Conservation (phyloP, 2,113 vertebrate species). For the Pleuronectes platessa region DNA sequence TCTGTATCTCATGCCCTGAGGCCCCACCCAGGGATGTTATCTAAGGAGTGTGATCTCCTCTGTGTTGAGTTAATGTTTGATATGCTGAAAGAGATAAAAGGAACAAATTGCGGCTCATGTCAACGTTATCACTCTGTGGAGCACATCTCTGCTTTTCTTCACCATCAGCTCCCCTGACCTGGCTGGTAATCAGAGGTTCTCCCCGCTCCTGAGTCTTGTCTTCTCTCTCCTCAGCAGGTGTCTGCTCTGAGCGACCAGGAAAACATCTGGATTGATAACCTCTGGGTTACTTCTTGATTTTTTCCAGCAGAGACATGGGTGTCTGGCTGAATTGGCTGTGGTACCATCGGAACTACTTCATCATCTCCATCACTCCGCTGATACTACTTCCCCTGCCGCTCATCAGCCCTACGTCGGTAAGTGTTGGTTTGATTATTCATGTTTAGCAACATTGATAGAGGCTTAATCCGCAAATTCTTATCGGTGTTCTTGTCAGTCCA, state of each 20-base stretch:
- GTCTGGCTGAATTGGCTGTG: conserved; percentile 70
- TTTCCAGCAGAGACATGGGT: conserved; percentile 68
- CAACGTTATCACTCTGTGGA: background rate
- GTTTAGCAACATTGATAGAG: background rate
- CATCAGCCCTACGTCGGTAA: conserved; percentile 81
- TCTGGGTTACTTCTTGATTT: background rate
- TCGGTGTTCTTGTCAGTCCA: too few species aligned
- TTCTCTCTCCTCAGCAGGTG: background rate
- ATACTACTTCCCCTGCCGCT: conserved; percentile 86
- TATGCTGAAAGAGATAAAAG: conserved; percentile 63
- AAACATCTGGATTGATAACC: background rate
- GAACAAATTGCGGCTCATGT: background rate
- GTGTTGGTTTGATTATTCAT: conserved; percentile 62
- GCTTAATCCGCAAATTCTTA: too few species aligned
- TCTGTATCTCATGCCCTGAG: background rate
- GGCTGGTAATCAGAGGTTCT: background rate
- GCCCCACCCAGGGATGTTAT: background rate
- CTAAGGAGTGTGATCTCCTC: conserved; percentile 27
- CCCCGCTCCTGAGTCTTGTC: background rate
- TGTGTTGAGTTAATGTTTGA: conserved; percentile 81
- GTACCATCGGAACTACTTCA: conserved; percentile 85
- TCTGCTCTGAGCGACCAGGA: background rate
- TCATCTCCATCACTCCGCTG: conserved; percentile 80
- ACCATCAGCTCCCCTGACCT: background rate
- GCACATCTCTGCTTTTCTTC: conserved; percentile 1